These are phyloP conservation scores for Rhynchonycteris naso DNA, from an alignment of 2,797 vertebrate genomes.

Conservation along the genomic window DNA sequence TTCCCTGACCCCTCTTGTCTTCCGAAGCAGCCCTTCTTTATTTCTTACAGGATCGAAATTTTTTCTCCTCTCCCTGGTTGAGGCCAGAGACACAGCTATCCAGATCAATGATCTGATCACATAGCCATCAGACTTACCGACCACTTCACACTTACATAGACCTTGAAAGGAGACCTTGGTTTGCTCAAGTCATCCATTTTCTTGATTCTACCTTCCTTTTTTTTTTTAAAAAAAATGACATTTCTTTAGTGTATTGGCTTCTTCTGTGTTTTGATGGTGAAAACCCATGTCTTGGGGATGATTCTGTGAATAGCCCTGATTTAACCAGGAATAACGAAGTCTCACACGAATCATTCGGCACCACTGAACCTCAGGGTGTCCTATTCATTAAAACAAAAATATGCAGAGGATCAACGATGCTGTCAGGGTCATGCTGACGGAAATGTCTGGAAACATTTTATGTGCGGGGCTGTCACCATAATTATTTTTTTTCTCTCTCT, in stretches of 20 bases:
- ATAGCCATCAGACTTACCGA: background rate
- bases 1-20: background rate
- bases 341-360: background rate
- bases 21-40: background rate
- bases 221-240: background rate
- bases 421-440: background rate
- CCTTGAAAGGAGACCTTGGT: background rate
- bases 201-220: background rate
- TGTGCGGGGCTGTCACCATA: background rate
- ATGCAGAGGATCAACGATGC: background rate
- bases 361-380: background rate
- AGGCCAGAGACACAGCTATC: background rate
- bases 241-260: background rate
- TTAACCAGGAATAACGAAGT: background rate
- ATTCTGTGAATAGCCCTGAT: background rate
- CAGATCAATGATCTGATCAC: background rate
- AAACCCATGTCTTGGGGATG: background rate
- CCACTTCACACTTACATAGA: background rate
- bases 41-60: background rate
- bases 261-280: background rate
- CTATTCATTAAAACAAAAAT: background rate
- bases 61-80: background rate
- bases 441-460: constrained; percentile 24
- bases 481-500: background rate
- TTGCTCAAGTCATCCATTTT: background rate